phyloP scores from a whole-genome alignment of 2,113 vertebrate species.

The Pachycephala philippinensis region DNA sequence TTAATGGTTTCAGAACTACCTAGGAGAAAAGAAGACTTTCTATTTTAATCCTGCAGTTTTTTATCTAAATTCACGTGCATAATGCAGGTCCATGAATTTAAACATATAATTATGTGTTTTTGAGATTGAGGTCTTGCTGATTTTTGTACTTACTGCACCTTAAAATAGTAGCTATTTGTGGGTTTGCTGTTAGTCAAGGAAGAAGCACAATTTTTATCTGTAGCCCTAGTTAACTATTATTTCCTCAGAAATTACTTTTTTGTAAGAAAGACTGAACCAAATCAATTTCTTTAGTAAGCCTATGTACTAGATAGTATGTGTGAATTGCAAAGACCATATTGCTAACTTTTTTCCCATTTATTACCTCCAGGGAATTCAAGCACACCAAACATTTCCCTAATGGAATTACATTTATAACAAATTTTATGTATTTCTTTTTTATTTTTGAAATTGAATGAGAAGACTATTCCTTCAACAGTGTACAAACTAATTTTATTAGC shows the following conservation, averaged over 20 bases:
- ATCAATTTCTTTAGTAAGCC: not conserved
- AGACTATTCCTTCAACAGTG: not conserved
- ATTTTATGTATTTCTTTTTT: not conserved
- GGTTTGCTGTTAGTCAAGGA: not conserved
- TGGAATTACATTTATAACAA: not conserved
- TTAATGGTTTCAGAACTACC: not conserved
- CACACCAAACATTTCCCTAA: not conserved
- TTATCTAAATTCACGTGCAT: not conserved
- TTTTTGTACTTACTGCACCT: not conserved
- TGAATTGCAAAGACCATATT: not conserved
- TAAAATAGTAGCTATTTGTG: not conserved
- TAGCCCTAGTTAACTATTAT: not conserved
- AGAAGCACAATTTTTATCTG: not conserved
- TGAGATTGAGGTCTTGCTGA: not conserved
- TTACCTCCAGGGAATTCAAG: not conserved
- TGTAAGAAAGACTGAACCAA: not conserved
- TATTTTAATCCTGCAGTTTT: not conserved
- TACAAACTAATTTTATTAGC: not conserved
- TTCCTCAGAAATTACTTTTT: slow-evolving; percentile 29
- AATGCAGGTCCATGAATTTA: not conserved
- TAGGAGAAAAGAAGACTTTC: not conserved
- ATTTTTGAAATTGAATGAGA: not conserved
- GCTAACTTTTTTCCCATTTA: not conserved
- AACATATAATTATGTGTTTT: not conserved
- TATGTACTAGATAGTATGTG: not conserved